These are phyloP conservation scores for Hafferia zeledoni DNA, from an alignment of 2,797 vertebrate genomes.

Conservation along the genomic window DNA sequence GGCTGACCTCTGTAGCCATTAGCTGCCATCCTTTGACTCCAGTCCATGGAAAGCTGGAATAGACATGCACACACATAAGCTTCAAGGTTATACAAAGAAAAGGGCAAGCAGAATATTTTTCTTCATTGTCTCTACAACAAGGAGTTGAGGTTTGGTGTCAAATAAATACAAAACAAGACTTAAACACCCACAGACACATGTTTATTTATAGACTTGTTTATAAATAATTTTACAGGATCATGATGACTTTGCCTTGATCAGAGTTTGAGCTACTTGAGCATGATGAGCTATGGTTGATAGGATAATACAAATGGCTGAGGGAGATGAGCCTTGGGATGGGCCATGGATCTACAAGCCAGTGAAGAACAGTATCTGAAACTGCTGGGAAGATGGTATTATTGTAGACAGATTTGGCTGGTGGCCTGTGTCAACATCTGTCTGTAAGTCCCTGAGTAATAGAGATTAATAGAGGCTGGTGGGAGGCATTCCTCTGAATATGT, in stretches of 20 bases:
- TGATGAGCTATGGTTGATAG: not conserved
- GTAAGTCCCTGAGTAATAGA: not conserved
- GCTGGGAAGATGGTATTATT: not conserved
- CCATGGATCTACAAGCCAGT: rapidly evolving
- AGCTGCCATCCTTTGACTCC: not conserved
- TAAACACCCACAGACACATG: not conserved
- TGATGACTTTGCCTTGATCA: not conserved
- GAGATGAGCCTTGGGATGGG: not conserved
- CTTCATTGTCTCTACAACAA: not conserved
- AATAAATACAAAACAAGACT: not conserved
- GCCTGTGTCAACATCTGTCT: not conserved
- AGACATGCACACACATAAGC: rapidly evolving
- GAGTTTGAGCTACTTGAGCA: not conserved
- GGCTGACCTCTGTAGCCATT: not conserved
- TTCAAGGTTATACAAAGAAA: not conserved
- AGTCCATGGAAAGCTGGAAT: not conserved
- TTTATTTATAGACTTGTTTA: not conserved
- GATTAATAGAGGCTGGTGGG: not conserved
- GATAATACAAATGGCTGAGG: not conserved
- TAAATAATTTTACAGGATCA: not conserved
- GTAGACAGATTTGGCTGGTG: not conserved
- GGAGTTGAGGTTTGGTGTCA: not conserved
- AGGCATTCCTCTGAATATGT: not conserved
- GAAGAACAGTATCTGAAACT: not conserved
- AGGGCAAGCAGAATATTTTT: not conserved